These are phyloP conservation scores for Paraescarpia echinospica DNA, from an alignment of 1,140 invertebrate genomes.

Conservation along the genomic window DNA sequence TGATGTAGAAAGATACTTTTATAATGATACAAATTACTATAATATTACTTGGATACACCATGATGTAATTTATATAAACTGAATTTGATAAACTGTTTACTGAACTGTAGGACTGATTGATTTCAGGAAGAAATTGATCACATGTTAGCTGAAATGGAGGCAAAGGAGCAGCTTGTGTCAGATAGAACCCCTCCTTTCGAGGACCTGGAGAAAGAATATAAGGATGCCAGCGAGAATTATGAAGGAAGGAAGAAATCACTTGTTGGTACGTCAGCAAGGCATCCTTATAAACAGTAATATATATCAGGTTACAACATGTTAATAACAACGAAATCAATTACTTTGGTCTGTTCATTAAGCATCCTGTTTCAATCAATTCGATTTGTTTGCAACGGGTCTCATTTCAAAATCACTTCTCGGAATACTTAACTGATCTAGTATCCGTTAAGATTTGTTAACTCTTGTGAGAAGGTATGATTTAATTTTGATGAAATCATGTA, in stretches of 20 bases:
- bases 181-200: slow-evolving; percentile 39
- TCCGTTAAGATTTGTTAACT: too few relatives aligned
- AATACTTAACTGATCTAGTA: too few relatives aligned
- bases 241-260: slow-evolving; percentile 47
- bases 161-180: slow-evolving; percentile 27
- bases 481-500: too few relatives aligned
- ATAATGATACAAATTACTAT: background rate
- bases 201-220: slow-evolving; percentile 43
- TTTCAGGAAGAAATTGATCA: slow-evolving; percentile 40
- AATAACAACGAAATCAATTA: too few relatives aligned
- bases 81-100: background rate
- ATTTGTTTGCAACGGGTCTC: too few relatives aligned
- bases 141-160: slow-evolving; percentile 38
- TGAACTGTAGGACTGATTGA: background rate
- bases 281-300: background rate
- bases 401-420: too few relatives aligned
- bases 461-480: too few relatives aligned
- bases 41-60: background rate
- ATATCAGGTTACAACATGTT: too few relatives aligned
- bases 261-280: slow-evolving; percentile 42
- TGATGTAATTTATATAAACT: too few relatives aligned
- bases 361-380: too few relatives aligned
- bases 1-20: background rate
- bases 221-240: slow-evolving; percentile 42
- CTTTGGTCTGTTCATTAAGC: too few relatives aligned